A percentile compares a stretch with the other conserved stretches of the same genome.
Evolutionary conservation across 2,797 vertebrate species (phyloP).

Genomic region (Poeciliopsis paucimaculata): DNA sequence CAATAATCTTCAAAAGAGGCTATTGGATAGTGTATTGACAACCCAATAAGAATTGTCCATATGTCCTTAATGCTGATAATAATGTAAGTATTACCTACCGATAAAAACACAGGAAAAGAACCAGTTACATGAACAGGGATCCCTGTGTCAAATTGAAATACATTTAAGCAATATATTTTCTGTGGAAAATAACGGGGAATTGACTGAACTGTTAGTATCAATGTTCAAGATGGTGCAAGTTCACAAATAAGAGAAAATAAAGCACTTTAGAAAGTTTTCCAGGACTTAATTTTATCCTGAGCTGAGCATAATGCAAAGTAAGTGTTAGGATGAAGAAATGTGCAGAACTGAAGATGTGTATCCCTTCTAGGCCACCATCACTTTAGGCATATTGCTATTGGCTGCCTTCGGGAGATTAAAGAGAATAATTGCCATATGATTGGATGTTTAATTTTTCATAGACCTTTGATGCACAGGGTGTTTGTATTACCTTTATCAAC

Average conservation of each 20-base stretch:
- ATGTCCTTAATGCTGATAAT: constrained; percentile 21
- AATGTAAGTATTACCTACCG: constrained; percentile 30
- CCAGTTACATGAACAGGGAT: constrained; percentile 59
- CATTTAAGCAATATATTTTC: constrained; percentile 52
- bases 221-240: constrained; percentile 45
- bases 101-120: constrained; percentile 39
- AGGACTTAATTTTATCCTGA: constrained; percentile 74
- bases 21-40: constrained; percentile 17
- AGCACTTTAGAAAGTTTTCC: constrained; percentile 65
- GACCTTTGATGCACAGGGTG: constrained; percentile 76
- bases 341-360: constrained; percentile 65
- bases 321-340: constrained; percentile 77
- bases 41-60: constrained; percentile 10
- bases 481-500: constrained; percentile 79
- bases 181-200: constrained; percentile 39
- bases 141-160: constrained; percentile 47
- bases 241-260: constrained; percentile 53
- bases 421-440: constrained; percentile 86
- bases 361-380: constrained; percentile 74
- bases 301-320: constrained; percentile 79
- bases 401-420: constrained; percentile 86
- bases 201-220: constrained; percentile 48
- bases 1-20: constrained; percentile 17
- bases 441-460: constrained; percentile 85
- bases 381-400: constrained; percentile 80